Evolutionary conservation across 2,888 invertebrate genomes (phyloP), one percentile per base, ranked within the genome.

Genomic region (Drosophila helvetica): DNA sequence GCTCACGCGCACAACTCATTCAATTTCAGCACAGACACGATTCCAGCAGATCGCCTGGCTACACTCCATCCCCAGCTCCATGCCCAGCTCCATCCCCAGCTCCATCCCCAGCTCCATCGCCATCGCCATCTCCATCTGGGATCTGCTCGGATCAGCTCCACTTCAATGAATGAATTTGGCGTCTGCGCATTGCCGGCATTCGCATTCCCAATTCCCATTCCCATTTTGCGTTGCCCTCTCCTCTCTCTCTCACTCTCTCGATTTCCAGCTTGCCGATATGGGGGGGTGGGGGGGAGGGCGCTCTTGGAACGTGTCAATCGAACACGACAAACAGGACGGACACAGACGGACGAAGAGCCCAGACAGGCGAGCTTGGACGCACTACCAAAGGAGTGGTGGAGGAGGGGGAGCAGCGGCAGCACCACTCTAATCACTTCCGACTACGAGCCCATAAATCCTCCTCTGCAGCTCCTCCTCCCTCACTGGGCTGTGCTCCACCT

Each of bases 1-100:
- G 86, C 83, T 84, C 83, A 86, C 79, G 87, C 88, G 88, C 86
- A 89, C 79, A 84, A 78, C 80, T 88, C 88, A 85, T 89, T 87
- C 88, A 85, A 87, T 86, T 84, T 88, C 75, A 67, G 79, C 77
- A 62, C 81, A 79, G 88, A 86, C 86, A 87, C 89, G 86, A 86
- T 79, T 84, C 75, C 76, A 61, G 45, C 66, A 48, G 56, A 60
- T 52, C 57, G 45, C 62, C 38, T 25, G 33, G 33, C 25, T 3
- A 8, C 38, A 22, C 15, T 17, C 25, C 51, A 18, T 19, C 60
- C n/a, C 33, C 59, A 33, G n/a, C 43, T 27, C 42, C 15, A 19
- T 19, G 18, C 22, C 9, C 12, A 18, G 17, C 10, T 15, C 18
- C 1, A 38, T 10, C 30, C n/a, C n/a, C 59, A 33, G n/a, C 43